A percentile compares a stretch with the other conserved stretches of the same genome.
These are phyloP conservation scores for Notothenia coriiceps DNA, from an alignment of 2,113 vertebrate genomes.

Conservation along the genomic window DNA sequence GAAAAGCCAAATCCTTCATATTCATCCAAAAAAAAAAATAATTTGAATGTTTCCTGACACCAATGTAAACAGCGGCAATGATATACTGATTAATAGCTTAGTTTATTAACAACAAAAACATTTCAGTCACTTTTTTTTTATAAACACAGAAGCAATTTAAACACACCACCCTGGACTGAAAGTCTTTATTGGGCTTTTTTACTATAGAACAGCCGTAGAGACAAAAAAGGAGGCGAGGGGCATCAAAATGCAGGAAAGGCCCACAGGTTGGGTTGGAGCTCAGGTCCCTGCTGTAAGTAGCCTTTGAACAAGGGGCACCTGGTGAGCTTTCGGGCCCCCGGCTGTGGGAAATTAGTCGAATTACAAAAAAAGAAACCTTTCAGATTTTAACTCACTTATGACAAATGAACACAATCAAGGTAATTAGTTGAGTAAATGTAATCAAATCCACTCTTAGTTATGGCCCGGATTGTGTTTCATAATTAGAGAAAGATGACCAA, in stretches of 20 bases:
- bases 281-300: too few relatives aligned
- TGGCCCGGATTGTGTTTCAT: background rate
- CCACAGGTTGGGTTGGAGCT: too few relatives aligned
- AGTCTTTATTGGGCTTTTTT: too few relatives aligned
- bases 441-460: background rate
- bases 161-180: too few relatives aligned
- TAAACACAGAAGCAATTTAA: background rate
- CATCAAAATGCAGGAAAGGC: too few relatives aligned
- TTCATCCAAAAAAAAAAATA: background rate
- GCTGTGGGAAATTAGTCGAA: background rate
- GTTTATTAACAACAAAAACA: background rate
- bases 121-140: background rate
- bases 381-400: background rate
- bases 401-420: slow-evolving; percentile 1
- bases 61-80: background rate
- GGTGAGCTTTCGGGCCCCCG: too few relatives aligned
- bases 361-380: background rate
- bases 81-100: background rate
- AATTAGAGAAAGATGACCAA: background rate
- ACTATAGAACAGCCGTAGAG: too few relatives aligned
- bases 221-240: too few relatives aligned
- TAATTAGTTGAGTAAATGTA: background rate
- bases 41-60: background rate
- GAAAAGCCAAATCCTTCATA: background rate
- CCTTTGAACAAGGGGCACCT: too few relatives aligned